Conservation (phyloP, 2,888 invertebrate species). For the Theretra japonica region DNA sequence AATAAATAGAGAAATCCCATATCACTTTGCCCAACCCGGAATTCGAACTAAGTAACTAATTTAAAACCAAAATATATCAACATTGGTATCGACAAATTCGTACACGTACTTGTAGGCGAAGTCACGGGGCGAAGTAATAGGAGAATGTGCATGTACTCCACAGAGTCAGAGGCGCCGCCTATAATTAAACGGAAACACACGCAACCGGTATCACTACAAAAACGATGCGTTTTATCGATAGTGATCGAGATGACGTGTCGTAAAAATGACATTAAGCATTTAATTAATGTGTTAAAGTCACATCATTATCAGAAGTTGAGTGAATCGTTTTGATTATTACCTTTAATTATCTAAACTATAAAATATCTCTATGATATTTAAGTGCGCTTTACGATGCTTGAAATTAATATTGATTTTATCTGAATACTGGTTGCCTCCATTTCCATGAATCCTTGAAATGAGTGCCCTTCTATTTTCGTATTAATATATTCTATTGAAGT, state of each 20-base stretch:
- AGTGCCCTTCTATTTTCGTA: too few species aligned
- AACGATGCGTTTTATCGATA: neutral
- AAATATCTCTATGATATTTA: neutral
- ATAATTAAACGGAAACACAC: conserved; percentile 15
- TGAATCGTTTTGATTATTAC: neutral
- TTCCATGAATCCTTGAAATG: too few species aligned
- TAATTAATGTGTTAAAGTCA: conserved; percentile 1
- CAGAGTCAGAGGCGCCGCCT: conserved; percentile 2
- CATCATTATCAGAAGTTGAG: neutral
- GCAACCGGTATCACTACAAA: neutral
- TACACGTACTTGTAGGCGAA: neutral
- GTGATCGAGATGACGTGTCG: neutral
- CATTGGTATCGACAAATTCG: neutral
- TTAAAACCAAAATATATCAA: neutral
- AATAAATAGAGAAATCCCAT: too few species aligned
- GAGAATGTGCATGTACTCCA: neutral
- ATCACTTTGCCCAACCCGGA: too few species aligned
- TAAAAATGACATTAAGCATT: neutral
- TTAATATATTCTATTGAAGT: too few species aligned
- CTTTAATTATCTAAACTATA: neutral
- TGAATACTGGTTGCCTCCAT: too few species aligned
- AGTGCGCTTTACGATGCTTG: neutral
- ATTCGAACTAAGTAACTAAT: too few species aligned
- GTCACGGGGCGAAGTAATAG: neutral
- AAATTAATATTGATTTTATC: too few species aligned